Evolutionary conservation across 1,140 invertebrate species (phyloP).

Genomic region (Teleogryllus occipitalis): DNA sequence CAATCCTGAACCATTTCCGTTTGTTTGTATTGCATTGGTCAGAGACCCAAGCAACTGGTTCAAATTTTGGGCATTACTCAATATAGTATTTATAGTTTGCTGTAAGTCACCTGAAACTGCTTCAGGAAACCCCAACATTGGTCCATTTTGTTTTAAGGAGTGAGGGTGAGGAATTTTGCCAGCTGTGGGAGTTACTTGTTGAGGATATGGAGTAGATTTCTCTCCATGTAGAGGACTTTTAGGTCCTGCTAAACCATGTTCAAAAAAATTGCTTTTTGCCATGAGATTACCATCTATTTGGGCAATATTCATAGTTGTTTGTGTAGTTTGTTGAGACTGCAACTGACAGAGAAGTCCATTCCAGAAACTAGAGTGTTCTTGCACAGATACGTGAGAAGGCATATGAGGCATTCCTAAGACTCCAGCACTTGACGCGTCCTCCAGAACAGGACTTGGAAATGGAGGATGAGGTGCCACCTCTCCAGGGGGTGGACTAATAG

Average conservation of each 20-base stretch:
- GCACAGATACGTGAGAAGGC: slow-evolving; percentile 19
- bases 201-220: slow-evolving; percentile 11
- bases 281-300: slow-evolving; percentile 14
- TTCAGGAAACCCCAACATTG: slow-evolving; percentile 11
- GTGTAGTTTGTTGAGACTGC: slow-evolving; percentile 14
- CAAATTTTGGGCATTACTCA: slow-evolving; percentile 34
- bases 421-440: slow-evolving; percentile 13
- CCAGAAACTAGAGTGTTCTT: slow-evolving; percentile 22
- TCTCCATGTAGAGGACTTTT: slow-evolving; percentile 19
- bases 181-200: slow-evolving; percentile 15
- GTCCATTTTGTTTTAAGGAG: slow-evolving; percentile 16
- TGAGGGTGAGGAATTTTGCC: slow-evolving; percentile 18
- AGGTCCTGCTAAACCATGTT: slow-evolving; percentile 14
- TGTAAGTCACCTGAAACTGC: slow-evolving; percentile 31
- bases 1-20: slow-evolving; percentile 7
- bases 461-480: slow-evolving; percentile 24
- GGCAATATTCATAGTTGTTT: background rate
- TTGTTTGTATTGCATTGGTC: slow-evolving; percentile 23
- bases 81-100: slow-evolving; percentile 32
- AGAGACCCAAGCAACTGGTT: slow-evolving; percentile 31
- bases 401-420: slow-evolving; percentile 13
- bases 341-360: slow-evolving; percentile 23
- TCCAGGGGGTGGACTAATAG: slow-evolving; percentile 21
- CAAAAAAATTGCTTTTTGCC: slow-evolving; percentile 17
- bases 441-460: slow-evolving; percentile 11